Base-by-base conservation (phyloP, 2,888 invertebrate genomes). In the Stomorhina lunata region DNA sequence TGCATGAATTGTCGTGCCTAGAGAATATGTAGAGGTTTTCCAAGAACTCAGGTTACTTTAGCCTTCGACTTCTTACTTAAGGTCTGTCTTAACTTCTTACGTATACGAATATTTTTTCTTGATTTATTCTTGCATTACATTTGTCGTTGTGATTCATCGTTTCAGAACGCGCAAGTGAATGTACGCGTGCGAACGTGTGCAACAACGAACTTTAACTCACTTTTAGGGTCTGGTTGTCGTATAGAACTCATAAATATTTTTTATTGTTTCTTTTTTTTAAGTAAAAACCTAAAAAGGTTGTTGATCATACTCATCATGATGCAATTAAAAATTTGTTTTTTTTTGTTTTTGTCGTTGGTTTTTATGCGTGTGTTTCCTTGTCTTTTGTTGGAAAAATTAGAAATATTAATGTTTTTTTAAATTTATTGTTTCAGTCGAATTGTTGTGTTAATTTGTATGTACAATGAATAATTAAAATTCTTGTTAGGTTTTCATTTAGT, bases 231-330 rank as follows among this genome's bases (percentile, higher is more conserved):
- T 27, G 59, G 63, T 40, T 53, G 75, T 43, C 43, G 75, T 57
- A 48, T 15, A 77, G 69, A 82, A 82, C 82, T 82, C 82, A 76
- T 82, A 82, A 82, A 82, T 82, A 76, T 79, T 76, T 76, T 82
- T 79, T 79, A 79, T 76, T 50, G 59, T 25, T 66, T 71, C n/a
- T n/a, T n/a, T n/a, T n/a, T n/a, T n/a, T 75, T 71, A 53, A 76
- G 69, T 50, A 59, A 32, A 45, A 71, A 59, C 17, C 22, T 32
- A 72, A 80, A 66, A 77, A 75, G 50, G 65, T 77, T 80, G 34
- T 68, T 82, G 79, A 75, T 78, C 57, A 69, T 65, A 25, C 75
- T 82, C 75, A 79, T 78, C 75, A 69, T 65, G 69, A 59, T 82
- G 82, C 65, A 78, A 82, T 75, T 79, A 65, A 73, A 75, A 63